Base-by-base conservation (phyloP, 1,140 invertebrate genomes). In the Agraylea sexmaculata region DNA sequence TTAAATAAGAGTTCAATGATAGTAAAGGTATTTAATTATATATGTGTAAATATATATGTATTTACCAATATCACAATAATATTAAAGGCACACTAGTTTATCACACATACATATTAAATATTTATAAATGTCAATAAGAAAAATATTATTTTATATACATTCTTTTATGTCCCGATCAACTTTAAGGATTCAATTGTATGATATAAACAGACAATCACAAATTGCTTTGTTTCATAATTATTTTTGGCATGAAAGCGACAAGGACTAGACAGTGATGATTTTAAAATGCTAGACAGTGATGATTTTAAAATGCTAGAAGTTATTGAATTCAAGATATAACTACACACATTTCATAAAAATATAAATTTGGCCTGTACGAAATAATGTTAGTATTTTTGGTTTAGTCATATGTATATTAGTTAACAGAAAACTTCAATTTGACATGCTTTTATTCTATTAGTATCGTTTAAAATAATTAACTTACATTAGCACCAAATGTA, bases 1-100 rank as follows among this genome's bases (percentile, higher is more conserved):
- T 27, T 30, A 30, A 30, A 30, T n/a, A n/a, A 30, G 29, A 30
- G 12, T 16, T 30, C 29, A 30, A n/a, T 13, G 16, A 13, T 13
- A 30, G n/a, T n/a, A 27, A 27, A 7, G 7, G n/a, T 8, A 30
- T 16, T 30, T 13, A 16, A 11, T 13, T 4, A 30, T 30, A 30
- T 13, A 30, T 30, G 16, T 30, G 29, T 16, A 30, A 4, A 30
- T n/a, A 13, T 13, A 13, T 30, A 13, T n/a, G 29, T 30, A 13
- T 5, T 30, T 16, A 30, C 12, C 29, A 30, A 13, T 13, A 13
- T 30, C 11, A 30, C 16, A 30, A 30, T n/a, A n/a, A 11, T 30
- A 30, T 13, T 11, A n/a, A 4, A 30, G 11, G 12, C 12, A 16
- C 29, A 11, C 16, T 30, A 30, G 12, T 4, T 27, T 27, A 27